Percentiles rank a stretch among this genome's conserved stretches.
Conservation (phyloP, 2,888 invertebrate genomes). For the Cryptus viduatorius region DNA sequence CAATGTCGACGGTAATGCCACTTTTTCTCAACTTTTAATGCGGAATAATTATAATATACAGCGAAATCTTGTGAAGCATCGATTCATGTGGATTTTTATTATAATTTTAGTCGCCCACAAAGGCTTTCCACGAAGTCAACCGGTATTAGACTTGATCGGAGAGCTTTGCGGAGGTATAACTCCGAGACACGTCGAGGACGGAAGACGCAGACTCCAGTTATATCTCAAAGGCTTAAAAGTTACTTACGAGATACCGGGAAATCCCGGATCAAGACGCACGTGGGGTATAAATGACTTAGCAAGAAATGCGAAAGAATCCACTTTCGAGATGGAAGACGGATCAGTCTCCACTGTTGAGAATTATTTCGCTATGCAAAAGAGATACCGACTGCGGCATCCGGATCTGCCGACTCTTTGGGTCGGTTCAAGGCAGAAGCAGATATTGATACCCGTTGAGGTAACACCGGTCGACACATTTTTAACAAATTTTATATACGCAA, state of each 20-base stretch:
- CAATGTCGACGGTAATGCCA: conserved; percentile 93
- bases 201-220: conserved; percentile 43
- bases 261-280: conserved; percentile 83
- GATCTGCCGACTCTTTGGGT: conserved; percentile 95
- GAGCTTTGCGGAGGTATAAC: conserved; percentile 78
- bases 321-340: conserved; percentile 81
- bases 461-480: conserved; percentile 55
- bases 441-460: conserved; percentile 93
- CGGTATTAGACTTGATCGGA: conserved; percentile 85
- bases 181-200: conserved; percentile 49
- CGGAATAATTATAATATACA: too few relatives aligned
- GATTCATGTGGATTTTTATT: neutral
- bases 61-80: too few relatives aligned
- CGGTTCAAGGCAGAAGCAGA: conserved; percentile 88
- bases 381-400: conserved; percentile 87
- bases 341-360: conserved; percentile 84
- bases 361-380: conserved; percentile 85
- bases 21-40: neutral
- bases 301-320: conserved; percentile 79
- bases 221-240: conserved; percentile 86
- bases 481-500: neutral
- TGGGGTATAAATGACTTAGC: conserved; percentile 85
- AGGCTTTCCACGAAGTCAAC: conserved; percentile 89
- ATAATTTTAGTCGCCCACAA: conserved; percentile 90
- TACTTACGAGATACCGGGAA: conserved; percentile 85